Evolutionary conservation across 2,888 invertebrate species (phyloP), one percentile per base, ranked within the genome.

Genomic region (Drosophila stalkeri): DNA sequence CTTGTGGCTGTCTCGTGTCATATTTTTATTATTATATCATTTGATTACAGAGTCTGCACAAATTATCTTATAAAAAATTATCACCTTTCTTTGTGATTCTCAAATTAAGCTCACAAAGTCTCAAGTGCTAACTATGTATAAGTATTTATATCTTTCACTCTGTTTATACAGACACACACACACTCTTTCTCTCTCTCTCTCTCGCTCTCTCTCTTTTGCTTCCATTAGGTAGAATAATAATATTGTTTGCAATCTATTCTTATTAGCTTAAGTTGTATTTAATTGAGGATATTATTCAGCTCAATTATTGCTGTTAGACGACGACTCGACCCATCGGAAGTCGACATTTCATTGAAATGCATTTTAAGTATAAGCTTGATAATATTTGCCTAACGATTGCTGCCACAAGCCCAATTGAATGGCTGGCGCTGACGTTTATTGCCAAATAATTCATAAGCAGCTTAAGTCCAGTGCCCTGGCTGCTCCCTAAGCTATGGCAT

Each of bases 351-450:
- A 51, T 51, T 35, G 12, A 18, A 62, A 43, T 65, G 18, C 12
- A 43, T 54, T 54, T 39, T n/a, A 65, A 54, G 37, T 54, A n/a
- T 18, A 23, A 46, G 16, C 37, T 14, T 14, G 46, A 66, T 66
- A 66, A 46, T 23, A 37, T 52, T 66, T 66, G 33, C 23, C n/a
- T 4, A 33, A 6, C 37, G 46, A 31, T 47, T 35, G 31, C 31
- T 41, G 31, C 31, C 39, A n/a, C 14, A 51, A 33, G 37, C 39
- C 63, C 43, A 63, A 63, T 76, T 59, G 77, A 64, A 62, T 56
- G 43, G 56, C 72, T 68, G 77, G 47, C 8, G 47, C 20, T 75
- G 66, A 61, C 66, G 39, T 64, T 75, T 75, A 70, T 79, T 59
- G 55, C 51, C 55, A 60, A 77, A 69, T 69, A 73, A 49, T 79